Evolutionary conservation across 2,113 vertebrate species (phyloP).

Genomic region (Neotoma lepida): DNA sequence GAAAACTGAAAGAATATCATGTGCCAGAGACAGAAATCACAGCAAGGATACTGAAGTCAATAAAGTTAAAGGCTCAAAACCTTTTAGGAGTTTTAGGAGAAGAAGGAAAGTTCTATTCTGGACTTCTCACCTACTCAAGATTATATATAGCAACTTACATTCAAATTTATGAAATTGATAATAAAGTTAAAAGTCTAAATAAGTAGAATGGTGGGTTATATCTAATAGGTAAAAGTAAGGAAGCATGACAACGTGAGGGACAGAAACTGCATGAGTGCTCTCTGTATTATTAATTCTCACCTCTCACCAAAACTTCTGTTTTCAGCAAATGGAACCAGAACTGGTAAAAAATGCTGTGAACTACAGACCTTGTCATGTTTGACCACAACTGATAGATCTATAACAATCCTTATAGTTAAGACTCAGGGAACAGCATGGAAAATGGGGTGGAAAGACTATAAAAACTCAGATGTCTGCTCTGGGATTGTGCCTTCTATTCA

Average conservation of each 20-base stretch:
- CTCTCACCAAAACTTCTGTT: not conserved
- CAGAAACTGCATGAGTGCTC: not conserved
- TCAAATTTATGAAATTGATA: not conserved
- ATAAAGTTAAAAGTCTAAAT: not conserved
- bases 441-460: not conserved
- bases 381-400: not conserved
- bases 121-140: not conserved
- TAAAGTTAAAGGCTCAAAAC: not conserved
- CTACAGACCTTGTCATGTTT: not conserved
- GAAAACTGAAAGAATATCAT: not conserved
- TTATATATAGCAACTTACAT: not conserved
- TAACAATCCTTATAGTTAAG: not conserved
- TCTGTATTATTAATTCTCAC: not conserved
- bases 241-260: not conserved
- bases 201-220: not conserved
- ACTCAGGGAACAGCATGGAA: not conserved
- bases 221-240: not conserved
- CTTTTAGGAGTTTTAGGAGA: no score
- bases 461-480: not conserved
- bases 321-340: not conserved
- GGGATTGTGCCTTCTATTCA: not conserved
- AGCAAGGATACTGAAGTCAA: accelerated
- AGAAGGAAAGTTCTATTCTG: not conserved
- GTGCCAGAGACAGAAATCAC: not conserved
- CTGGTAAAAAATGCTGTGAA: not conserved